These are phyloP conservation scores for Iselma pallidipennis DNA, from an alignment of 2,888 invertebrate genomes.

Conservation along the genomic window DNA sequence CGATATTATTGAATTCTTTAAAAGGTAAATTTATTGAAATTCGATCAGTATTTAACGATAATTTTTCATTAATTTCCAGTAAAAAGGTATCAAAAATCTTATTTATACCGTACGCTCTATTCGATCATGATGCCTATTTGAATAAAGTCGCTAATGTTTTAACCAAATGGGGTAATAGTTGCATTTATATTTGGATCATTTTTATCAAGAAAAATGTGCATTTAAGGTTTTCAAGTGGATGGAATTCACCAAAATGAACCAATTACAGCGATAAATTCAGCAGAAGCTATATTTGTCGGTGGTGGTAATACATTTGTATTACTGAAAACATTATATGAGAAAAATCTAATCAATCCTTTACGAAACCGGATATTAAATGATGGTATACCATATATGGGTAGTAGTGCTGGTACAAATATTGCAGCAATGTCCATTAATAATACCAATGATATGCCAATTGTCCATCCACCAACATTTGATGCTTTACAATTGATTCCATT, in stretches of 20 bases:
- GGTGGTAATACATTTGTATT: slow-evolving; percentile 83
- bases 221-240: slow-evolving; percentile 61
- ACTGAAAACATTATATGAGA: slow-evolving; percentile 70
- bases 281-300: slow-evolving; percentile 76
- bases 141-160: slow-evolving; percentile 63
- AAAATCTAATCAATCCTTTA: slow-evolving; percentile 67
- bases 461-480: slow-evolving; percentile 73
- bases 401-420: slow-evolving; percentile 84
- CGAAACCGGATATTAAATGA: slow-evolving; percentile 65
- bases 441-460: slow-evolving; percentile 88
- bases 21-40: slow-evolving; percentile 54
- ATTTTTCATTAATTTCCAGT: slow-evolving; percentile 55
- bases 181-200: neutral
- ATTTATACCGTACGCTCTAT: slow-evolving; percentile 77
- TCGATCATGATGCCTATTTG: slow-evolving; percentile 69
- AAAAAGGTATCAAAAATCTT: slow-evolving; percentile 66
- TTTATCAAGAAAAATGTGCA: neutral
- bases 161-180: slow-evolving; percentile 62
- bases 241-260: slow-evolving; percentile 68
- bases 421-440: slow-evolving; percentile 79
- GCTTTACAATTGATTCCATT: slow-evolving; percentile 76
- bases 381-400: slow-evolving; percentile 73
- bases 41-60: neutral
- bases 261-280: slow-evolving; percentile 60
- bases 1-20: slow-evolving; percentile 65